Base-by-base conservation (phyloP, 2,888 invertebrate species). In the Sarcophaga subvicina region DNA sequence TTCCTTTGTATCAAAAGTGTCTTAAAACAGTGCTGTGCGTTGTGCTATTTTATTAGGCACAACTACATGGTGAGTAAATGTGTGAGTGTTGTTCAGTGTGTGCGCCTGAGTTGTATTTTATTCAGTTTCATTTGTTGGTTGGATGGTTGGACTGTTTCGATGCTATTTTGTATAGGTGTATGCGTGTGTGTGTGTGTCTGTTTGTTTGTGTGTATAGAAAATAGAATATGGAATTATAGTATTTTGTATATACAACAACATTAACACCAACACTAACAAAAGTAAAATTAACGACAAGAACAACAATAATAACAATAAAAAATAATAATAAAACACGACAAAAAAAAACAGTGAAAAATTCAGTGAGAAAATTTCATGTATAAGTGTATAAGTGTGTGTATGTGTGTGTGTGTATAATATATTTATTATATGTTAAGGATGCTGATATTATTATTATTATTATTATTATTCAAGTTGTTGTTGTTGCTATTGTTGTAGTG, bases 211-310 rank as follows among this genome's bases (percentile, higher is more conserved):
- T 78, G 14, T 63, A 20, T 22, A 20, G n/a, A 69, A 47, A 62
- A 49, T 62, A 60, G 60, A 80, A 75, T 75, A 70, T 63, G 72
- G 12, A 45, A 83, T 67, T 67, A 25, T 22, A 69, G 25, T 77
- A 69, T 79, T 70, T 63, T 73, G 4, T 20, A 47, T 63, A 59
- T 4, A 79, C 3, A 76, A 47, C 11, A 54, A 67, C 37, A 67
- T 22, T n/a, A 73, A 64, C 47, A 79, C 54, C 12, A 75, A 6
- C 12, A 75, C 1, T 25, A 77, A 37, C 37, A 37, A 37, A 37
- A 37, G 8, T 37, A 37, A 37, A 37, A 37, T 37, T 37, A 37
- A 22, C 62, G 71, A 45, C 75, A 77, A 63, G n/a, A 86, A 17
- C 72, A 66, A 76, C 12, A 60, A 73, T 64, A 71, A 75, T 45